These are phyloP conservation scores for Drosophila sproati DNA, from an alignment of 1,140 invertebrate species.

Conservation along the genomic window DNA sequence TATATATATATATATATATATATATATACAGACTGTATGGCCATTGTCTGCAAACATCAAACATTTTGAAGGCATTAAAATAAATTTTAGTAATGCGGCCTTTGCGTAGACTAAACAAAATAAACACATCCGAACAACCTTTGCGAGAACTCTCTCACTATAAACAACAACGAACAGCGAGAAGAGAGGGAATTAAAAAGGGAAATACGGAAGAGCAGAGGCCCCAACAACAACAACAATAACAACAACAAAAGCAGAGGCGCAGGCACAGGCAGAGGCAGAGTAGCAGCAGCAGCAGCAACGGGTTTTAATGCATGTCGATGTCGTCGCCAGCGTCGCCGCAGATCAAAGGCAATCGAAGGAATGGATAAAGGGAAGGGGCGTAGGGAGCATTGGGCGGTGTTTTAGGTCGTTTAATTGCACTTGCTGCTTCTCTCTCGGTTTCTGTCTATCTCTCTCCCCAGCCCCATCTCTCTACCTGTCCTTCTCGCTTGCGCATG, in stretches of 20 bases:
- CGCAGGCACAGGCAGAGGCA: no score
- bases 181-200: slow-evolving; percentile 21
- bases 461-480: background rate
- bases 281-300: background rate
- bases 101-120: slow-evolving; percentile 81
- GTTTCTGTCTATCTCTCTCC: slow-evolving; percentile 8
- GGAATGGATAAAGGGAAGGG: slow-evolving; percentile 18
- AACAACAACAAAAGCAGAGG: background rate
- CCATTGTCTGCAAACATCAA: slow-evolving; percentile 67
- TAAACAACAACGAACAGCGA: slow-evolving; percentile 59
- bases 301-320: slow-evolving; percentile 72
- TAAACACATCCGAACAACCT: slow-evolving; percentile 63
- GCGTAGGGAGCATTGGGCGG: slow-evolving; percentile 13
- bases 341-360: slow-evolving; percentile 66
- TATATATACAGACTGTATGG: slow-evolving; percentile 15
- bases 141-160: slow-evolving; percentile 51
- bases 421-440: slow-evolving; percentile 72
- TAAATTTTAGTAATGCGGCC: slow-evolving; percentile 78
- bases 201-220: slow-evolving; percentile 60
- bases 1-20: slow-evolving; percentile 1
- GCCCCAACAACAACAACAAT: slow-evolving; percentile 27
- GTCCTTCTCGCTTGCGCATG: slow-evolving; percentile 62
- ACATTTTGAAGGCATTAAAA: slow-evolving; percentile 72
- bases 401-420: slow-evolving; percentile 71
- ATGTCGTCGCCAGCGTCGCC: slow-evolving; percentile 61